Conservation (phyloP, 1,140 invertebrate species). For the Dolichoris vasculosae region DNA sequence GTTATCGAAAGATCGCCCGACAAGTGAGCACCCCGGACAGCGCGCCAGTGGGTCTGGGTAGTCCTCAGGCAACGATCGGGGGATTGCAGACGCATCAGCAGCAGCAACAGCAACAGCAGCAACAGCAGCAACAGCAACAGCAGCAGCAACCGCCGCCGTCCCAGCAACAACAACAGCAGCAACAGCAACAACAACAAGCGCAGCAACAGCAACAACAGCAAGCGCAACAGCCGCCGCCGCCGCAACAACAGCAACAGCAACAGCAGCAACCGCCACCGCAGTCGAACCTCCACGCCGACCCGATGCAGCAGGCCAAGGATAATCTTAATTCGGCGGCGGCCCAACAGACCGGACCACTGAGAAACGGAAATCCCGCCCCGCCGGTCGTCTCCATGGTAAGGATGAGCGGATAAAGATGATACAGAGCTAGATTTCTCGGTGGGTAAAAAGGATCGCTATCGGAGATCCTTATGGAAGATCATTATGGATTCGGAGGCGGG, state of each 20-base stretch:
- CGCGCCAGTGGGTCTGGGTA: conserved; percentile 71
- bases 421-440: too few relatives aligned
- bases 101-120: conserved; percentile 71
- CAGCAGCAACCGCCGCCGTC: conserved; percentile 55
- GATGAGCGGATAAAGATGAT: too few relatives aligned
- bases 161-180: conserved; percentile 56
- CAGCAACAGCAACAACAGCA: conserved; percentile 60
- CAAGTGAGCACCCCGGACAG: conserved; percentile 73
- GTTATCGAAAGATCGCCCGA: conserved; percentile 72
- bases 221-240: conserved; percentile 56
- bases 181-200: conserved; percentile 51
- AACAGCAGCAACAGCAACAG: conserved; percentile 53
- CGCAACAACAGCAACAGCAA: conserved; percentile 53
- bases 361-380: conserved; percentile 71
- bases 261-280: conserved; percentile 51
- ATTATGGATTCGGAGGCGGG: too few relatives aligned
- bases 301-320: conserved; percentile 74
- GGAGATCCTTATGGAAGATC: too few relatives aligned
- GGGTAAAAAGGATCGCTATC: too few relatives aligned
- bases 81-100: conserved; percentile 66
- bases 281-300: conserved; percentile 65
- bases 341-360: conserved; percentile 69
- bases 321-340: conserved; percentile 69
- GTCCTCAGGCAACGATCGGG: conserved; percentile 71
- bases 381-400: conserved; percentile 73